A percentile compares a stretch with the other conserved stretches of the same genome.
Evolutionary conservation across 2,888 invertebrate genomes (phyloP).

Genomic region (Deilephila elpenor): DNA sequence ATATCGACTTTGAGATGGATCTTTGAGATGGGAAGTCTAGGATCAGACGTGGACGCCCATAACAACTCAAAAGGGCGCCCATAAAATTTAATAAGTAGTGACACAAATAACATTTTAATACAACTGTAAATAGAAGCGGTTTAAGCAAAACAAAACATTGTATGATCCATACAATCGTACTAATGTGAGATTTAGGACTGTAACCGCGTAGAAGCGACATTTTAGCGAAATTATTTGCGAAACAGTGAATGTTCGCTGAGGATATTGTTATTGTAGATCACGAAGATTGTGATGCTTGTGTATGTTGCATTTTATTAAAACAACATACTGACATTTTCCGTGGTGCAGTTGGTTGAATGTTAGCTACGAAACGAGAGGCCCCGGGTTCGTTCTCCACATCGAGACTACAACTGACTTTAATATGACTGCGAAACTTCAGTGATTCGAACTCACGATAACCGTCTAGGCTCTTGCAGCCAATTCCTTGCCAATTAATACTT

Average conservation of each 20-base stretch:
- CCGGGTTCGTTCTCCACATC: neutral
- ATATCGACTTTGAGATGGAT: too few species aligned
- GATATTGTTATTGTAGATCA: slow-evolving; percentile 4
- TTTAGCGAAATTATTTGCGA: slow-evolving; percentile 50
- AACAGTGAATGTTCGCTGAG: slow-evolving; percentile 31
- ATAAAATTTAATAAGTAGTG: too few species aligned
- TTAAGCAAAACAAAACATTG: slow-evolving; percentile 27
- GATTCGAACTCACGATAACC: too few species aligned
- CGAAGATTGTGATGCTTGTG: too few species aligned
- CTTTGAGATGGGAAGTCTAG: too few species aligned
- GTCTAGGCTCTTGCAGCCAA: too few species aligned
- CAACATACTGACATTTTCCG: neutral
- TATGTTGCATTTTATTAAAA: neutral
- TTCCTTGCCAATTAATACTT: too few species aligned
- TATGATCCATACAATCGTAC: slow-evolving; percentile 48
- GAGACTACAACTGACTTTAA: neutral
- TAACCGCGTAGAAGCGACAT: slow-evolving; percentile 38
- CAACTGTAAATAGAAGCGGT: slow-evolving; percentile 14
- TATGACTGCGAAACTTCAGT: too few species aligned
- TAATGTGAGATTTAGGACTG: slow-evolving; percentile 49
- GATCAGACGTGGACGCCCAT: too few species aligned
- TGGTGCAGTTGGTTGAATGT: neutral
- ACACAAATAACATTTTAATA: neutral
- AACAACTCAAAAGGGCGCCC: too few species aligned
- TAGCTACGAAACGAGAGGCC: neutral